Percentiles rank a stretch among this genome's conserved stretches.
Conservation (phyloP, 1,140 invertebrate species). For the Brachionus paranguensis region DNA sequence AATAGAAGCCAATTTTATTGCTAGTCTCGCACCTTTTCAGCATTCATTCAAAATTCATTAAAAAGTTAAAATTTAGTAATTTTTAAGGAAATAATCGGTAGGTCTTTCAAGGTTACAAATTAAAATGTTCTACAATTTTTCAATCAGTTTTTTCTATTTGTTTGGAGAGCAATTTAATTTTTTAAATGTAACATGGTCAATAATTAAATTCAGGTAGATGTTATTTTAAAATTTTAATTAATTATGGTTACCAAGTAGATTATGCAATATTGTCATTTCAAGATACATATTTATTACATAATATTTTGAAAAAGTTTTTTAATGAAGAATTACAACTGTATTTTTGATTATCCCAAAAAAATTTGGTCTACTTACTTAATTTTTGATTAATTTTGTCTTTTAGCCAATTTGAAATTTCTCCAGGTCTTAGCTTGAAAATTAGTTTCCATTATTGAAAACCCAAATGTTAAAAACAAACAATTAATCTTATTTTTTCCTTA, state of each 20-base stretch:
- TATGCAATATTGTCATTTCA: conserved; percentile 10
- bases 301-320: background rate
- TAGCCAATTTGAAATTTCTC: background rate
- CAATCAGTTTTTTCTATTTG: too few species aligned
- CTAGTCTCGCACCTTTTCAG: background rate
- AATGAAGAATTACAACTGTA: background rate
- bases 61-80: too few species aligned
- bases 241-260: background rate
- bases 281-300: background rate
- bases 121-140: too few species aligned
- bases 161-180: background rate
- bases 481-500: background rate
- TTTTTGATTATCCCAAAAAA: background rate
- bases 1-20: background rate
- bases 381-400: background rate
- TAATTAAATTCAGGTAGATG: background rate
- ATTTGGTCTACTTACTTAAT: background rate
- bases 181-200: background rate
- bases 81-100: too few species aligned
- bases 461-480: background rate
- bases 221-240: background rate
- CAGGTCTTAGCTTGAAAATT: background rate
- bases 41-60: background rate
- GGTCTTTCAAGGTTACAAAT: too few species aligned
- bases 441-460: background rate